These are phyloP conservation scores for Columba janthina DNA, from an alignment of 2,113 vertebrate genomes.

Conservation along the genomic window DNA sequence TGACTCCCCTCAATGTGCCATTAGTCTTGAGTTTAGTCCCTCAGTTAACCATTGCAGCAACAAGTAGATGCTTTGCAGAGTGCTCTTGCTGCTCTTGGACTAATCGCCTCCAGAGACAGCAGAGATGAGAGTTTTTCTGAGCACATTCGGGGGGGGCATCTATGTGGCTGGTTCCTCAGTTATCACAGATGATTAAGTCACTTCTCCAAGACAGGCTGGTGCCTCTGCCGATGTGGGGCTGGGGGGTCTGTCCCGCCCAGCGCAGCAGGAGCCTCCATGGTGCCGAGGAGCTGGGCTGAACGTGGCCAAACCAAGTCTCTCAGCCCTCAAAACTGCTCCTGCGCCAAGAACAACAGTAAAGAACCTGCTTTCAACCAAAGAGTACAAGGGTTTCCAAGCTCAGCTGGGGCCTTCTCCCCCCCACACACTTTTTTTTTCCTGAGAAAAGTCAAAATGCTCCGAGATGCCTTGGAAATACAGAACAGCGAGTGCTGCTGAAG, in stretches of 20 bases:
- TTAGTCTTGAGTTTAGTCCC: background rate
- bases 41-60: background rate
- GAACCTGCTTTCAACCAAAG: slow-evolving; percentile 60
- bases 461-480: slow-evolving; percentile 28
- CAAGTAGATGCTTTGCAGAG: background rate
- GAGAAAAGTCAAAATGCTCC: slow-evolving; percentile 39
- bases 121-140: background rate
- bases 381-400: slow-evolving; percentile 53
- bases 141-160: accelerated
- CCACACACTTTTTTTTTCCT: background rate
- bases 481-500: slow-evolving; percentile 17
- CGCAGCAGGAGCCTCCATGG: background rate
- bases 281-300: background rate
- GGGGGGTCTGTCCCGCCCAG: background rate
- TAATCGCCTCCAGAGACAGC: accelerated
- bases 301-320: slow-evolving; percentile 9
- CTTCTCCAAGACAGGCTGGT: background rate
- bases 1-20: background rate
- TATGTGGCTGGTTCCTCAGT: background rate
- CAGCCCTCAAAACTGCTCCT: background rate
- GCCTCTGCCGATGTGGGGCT: background rate
- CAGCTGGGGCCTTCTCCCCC: background rate
- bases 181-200: background rate
- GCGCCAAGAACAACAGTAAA: slow-evolving; percentile 67
- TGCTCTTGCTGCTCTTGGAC: background rate